Percentiles rank a stretch among this genome's conserved stretches.
Evolutionary conservation across 2,797 vertebrate species (phyloP).

Genomic region (Champsocephalus esox): DNA sequence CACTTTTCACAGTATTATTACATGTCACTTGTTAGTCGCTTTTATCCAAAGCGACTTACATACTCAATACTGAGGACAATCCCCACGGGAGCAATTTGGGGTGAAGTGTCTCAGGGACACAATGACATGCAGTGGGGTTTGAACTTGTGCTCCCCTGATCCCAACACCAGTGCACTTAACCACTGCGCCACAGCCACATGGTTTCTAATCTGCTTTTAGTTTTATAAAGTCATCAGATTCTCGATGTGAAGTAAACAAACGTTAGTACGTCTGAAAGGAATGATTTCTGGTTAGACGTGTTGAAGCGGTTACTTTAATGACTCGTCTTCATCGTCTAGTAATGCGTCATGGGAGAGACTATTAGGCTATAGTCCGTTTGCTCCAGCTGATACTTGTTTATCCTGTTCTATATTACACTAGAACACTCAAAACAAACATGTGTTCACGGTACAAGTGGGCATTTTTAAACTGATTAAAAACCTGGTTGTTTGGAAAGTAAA

Average conservation of each 20-base stretch:
- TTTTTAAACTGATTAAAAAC: slow-evolving; percentile 1
- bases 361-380: not conserved
- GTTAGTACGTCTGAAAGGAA: not conserved
- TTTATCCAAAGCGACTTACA: too few relatives aligned
- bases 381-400: not conserved
- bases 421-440: not conserved
- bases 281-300: not conserved
- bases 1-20: not conserved
- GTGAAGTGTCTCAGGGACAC: too few relatives aligned
- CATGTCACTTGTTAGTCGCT: too few relatives aligned
- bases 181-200: not conserved
- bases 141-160: too few relatives aligned
- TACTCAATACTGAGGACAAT: too few relatives aligned
- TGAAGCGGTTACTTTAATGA: slow-evolving; percentile 1
- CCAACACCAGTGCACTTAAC: too few relatives aligned
- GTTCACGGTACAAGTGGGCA: not conserved
- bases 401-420: not conserved
- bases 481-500: slow-evolving; percentile 3
- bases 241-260: not conserved
- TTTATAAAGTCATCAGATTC: not conserved
- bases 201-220: slow-evolving; percentile 8
- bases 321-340: not conserved
- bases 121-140: too few relatives aligned
- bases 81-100: too few relatives aligned
- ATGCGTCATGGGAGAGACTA: not conserved